phyloP scores from a whole-genome alignment of 2,113 vertebrate genomes.

The Sylvia atricapilla region DNA sequence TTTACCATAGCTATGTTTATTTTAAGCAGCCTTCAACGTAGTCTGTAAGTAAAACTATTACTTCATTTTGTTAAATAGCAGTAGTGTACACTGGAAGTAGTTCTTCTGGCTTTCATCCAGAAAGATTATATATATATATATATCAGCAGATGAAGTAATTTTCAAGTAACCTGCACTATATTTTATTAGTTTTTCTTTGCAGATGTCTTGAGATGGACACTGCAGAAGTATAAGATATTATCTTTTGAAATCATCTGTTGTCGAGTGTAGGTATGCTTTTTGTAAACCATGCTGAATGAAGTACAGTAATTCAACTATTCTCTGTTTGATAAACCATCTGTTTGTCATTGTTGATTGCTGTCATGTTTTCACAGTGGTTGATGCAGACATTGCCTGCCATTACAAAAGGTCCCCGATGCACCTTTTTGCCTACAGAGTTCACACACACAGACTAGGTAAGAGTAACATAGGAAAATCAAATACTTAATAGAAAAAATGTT shows the following conservation, averaged over 20 bases:
- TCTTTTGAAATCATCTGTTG: not conserved
- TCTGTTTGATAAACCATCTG: not conserved
- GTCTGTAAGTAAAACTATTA: not conserved
- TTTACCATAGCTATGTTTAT: not conserved
- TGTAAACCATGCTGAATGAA: not conserved
- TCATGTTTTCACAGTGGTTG: constrained; percentile 77
- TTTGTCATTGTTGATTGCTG: not conserved
- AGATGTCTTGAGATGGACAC: not conserved
- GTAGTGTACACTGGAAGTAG: not conserved
- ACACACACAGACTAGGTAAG: constrained; percentile 94
- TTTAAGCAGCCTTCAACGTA: not conserved
- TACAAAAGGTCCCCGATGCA: constrained; percentile 89
- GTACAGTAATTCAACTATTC: not conserved
- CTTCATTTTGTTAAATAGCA: not conserved
- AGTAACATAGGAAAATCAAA: not conserved
- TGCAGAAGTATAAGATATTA: not conserved
- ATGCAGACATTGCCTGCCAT: constrained; percentile 90
- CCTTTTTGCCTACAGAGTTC: constrained; percentile 95
- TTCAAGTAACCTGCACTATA: not conserved
- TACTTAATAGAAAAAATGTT: not conserved
- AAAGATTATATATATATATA: not conserved
- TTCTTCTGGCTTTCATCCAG: not conserved
- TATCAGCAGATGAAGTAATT: not conserved
- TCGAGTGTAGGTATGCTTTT: not conserved
- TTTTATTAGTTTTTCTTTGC: not conserved